Evolutionary conservation across 2,888 invertebrate species (phyloP).

Genomic region (Autographa gamma): DNA sequence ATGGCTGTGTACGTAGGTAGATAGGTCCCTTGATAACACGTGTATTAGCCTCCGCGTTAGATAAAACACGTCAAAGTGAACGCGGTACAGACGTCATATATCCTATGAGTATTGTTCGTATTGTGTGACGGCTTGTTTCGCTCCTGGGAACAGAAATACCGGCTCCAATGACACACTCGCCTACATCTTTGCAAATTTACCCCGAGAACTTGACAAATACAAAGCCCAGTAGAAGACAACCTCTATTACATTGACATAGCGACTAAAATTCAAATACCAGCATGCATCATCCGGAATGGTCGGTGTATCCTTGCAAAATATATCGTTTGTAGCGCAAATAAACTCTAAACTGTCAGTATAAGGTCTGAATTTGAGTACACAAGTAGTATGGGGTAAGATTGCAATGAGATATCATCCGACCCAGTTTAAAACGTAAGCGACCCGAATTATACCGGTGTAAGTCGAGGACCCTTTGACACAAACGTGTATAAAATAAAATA

Average conservation of each 20-base stretch:
- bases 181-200: conserved; percentile 53
- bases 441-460: conserved; percentile 59
- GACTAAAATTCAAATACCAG: conserved; percentile 22
- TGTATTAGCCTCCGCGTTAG: conserved; percentile 34
- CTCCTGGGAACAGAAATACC: conserved; percentile 46
- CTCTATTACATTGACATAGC: conserved; percentile 26
- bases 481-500: conserved; percentile 59
- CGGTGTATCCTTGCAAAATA: conserved; percentile 28
- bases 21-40: conserved; percentile 26
- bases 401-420: conserved; percentile 59
- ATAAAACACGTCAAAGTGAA: conserved; percentile 52
- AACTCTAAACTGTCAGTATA: conserved; percentile 19
- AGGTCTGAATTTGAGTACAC: conserved; percentile 15
- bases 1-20: neutral
- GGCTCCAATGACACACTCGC: conserved; percentile 51
- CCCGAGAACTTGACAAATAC: conserved; percentile 28
- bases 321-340: conserved; percentile 15
- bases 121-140: conserved; percentile 43
- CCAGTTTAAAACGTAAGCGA: conserved; percentile 65
- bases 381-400: conserved; percentile 29
- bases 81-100: conserved; percentile 35
- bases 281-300: conserved; percentile 27
- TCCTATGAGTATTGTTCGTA: conserved; percentile 25
- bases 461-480: conserved; percentile 60
- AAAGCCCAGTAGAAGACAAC: conserved; percentile 5